phyloP scores from a whole-genome alignment of 2,797 vertebrate species.

The Morus bassanus region DNA sequence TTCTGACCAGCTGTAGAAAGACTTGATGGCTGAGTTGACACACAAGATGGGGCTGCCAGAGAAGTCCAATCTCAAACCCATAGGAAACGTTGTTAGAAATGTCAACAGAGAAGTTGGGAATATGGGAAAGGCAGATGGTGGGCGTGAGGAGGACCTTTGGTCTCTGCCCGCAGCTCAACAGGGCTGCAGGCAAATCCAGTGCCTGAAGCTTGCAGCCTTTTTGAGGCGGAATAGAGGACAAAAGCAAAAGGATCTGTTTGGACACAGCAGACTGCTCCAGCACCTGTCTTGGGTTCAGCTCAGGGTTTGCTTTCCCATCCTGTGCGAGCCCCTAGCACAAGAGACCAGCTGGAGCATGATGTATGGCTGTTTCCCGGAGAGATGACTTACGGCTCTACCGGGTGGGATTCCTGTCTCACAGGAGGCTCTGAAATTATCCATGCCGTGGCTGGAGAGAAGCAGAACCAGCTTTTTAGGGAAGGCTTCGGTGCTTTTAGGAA shows the following conservation, averaged over 20 bases:
- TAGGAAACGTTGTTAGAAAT: background rate
- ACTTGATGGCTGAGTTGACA: background rate
- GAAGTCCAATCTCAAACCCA: rapidly evolving
- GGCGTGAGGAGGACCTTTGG: background rate
- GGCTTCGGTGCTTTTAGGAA: background rate
- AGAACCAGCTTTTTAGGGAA: background rate
- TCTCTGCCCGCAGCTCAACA: background rate
- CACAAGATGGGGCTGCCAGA: background rate
- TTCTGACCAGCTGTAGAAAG: background rate
- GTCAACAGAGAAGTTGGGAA: background rate
- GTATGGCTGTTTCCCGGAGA: background rate
- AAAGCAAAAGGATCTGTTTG: background rate
- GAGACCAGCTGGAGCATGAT: background rate
- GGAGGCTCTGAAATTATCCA: background rate
- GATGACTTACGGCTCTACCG: background rate
- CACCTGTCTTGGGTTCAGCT: background rate
- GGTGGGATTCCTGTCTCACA: background rate
- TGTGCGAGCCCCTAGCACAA: rapidly evolving
- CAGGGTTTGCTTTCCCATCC: background rate
- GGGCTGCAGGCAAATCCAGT: background rate
- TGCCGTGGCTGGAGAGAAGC: background rate
- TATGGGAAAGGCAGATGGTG: background rate
- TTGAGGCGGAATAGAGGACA: background rate
- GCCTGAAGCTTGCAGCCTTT: background rate
- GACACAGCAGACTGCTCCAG: background rate